A percentile compares a stretch with the other conserved stretches of the same genome.
Evolutionary conservation across 2,888 invertebrate genomes (phyloP).

Genomic region (Cephus spinipes): DNA sequence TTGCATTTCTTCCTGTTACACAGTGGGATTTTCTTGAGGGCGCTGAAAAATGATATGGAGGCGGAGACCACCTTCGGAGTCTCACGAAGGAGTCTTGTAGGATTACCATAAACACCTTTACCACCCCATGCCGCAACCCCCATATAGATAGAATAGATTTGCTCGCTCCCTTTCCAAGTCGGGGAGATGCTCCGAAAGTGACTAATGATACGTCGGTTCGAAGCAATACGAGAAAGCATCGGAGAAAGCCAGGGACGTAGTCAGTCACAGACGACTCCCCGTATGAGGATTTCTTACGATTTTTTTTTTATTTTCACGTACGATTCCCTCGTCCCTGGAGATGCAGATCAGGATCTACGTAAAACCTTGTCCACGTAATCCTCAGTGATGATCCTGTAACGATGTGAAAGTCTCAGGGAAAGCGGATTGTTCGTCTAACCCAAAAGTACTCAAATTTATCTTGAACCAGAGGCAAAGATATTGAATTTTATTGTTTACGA

Average conservation of each 20-base stretch:
- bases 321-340: background rate
- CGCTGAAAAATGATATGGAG: constrained; percentile 42
- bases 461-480: background rate
- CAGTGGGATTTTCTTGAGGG: constrained; percentile 1
- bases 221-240: constrained; percentile 37
- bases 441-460: background rate
- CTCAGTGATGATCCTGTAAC: background rate
- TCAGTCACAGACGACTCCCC: constrained; percentile 15
- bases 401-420: background rate
- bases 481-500: background rate
- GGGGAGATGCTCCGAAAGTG: constrained; percentile 47
- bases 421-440: background rate
- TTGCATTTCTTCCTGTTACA: background rate
- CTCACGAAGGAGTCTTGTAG: constrained; percentile 36
- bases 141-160: constrained; percentile 47
- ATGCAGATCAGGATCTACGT: background rate
- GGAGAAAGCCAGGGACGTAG: constrained; percentile 42
- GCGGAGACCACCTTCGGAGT: constrained; percentile 45
- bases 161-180: constrained; percentile 36
- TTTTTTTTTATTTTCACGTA: constrained; percentile 11
- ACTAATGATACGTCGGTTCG: constrained; percentile 53
- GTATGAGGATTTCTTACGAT: constrained; percentile 22
- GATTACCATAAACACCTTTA: constrained; percentile 57
- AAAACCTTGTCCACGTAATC: background rate
- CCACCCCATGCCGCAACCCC: constrained; percentile 42